Evolutionary conservation across 2,113 vertebrate species (phyloP).

Genomic region (Menura novaehollandiae): DNA sequence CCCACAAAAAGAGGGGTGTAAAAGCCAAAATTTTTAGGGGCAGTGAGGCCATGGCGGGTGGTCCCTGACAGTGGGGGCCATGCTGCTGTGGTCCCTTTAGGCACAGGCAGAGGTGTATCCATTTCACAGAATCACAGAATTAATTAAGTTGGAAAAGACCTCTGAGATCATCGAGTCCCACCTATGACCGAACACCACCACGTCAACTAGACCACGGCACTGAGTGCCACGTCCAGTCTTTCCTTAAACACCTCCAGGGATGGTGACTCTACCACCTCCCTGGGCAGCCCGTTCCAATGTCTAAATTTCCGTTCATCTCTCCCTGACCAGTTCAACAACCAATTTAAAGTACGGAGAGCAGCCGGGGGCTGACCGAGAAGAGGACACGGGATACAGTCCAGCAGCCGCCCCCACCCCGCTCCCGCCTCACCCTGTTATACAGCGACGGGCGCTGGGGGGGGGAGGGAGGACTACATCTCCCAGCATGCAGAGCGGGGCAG

Average conservation of each 20-base stretch:
- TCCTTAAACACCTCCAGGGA: background rate
- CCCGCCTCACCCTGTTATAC: background rate
- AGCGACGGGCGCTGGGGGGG: fast-evolving
- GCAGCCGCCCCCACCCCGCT: fast-evolving
- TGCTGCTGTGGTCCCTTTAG: background rate
- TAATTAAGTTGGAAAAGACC: background rate
- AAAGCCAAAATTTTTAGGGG: fast-evolving
- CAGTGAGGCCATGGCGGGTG: fast-evolving
- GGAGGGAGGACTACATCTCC: background rate
- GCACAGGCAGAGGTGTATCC: too few relatives aligned
- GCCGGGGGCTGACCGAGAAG: fast-evolving
- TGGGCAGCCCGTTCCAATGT: background rate
- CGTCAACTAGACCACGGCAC: background rate
- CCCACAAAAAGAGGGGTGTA: background rate
- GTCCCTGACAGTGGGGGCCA: fast-evolving
- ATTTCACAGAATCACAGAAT: background rate
- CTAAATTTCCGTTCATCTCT: background rate
- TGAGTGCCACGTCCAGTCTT: background rate
- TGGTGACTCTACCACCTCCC: background rate
- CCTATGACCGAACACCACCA: background rate
- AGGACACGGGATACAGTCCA: fast-evolving
- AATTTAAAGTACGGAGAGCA: too few relatives aligned
- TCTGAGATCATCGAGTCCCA: background rate
- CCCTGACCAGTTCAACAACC: background rate
- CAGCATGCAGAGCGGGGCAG: too few relatives aligned